Conservation (phyloP, 2,797 vertebrate species). For the Enoplosus armatus region DNA sequence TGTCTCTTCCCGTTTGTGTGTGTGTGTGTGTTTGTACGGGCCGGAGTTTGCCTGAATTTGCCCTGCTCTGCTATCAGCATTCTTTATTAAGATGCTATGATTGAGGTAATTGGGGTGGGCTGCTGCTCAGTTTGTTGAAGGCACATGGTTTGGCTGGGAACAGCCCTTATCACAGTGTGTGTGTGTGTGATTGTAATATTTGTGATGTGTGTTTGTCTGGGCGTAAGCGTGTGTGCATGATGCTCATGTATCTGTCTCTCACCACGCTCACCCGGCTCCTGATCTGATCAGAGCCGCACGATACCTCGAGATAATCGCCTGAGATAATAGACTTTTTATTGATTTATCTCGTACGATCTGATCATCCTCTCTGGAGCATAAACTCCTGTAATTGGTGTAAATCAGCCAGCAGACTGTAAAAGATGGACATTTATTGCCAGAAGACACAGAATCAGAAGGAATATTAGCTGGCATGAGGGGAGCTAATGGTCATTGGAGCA, state of each 20-base stretch:
- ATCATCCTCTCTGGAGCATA: slow-evolving; percentile 73
- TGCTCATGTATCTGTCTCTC: slow-evolving; percentile 27
- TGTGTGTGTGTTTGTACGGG: background rate
- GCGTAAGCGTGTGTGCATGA: slow-evolving; percentile 13
- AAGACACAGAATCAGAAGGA: slow-evolving; percentile 58
- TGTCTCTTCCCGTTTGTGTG: no score
- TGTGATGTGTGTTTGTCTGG: slow-evolving; percentile 11
- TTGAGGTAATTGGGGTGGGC: slow-evolving; percentile 74
- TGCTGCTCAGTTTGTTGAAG: slow-evolving; percentile 67
- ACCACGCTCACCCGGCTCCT: slow-evolving; percentile 10
- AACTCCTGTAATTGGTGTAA: slow-evolving; percentile 80
- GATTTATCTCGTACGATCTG: slow-evolving; percentile 80
- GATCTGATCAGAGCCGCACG: slow-evolving; percentile 61
- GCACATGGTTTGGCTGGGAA: slow-evolving; percentile 51
- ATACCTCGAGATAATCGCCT: slow-evolving; percentile 69
- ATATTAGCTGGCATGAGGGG: slow-evolving; percentile 41
- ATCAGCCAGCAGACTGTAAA: slow-evolving; percentile 80
- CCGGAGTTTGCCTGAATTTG: slow-evolving; percentile 35
- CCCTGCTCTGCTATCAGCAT: slow-evolving; percentile 60
- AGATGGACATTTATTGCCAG: slow-evolving; percentile 72
- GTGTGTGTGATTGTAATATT: slow-evolving; percentile 5
- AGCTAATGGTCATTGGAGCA: slow-evolving; percentile 71
- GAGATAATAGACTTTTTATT: slow-evolving; percentile 84
- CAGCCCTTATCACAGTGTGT: slow-evolving; percentile 55
- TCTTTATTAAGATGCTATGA: slow-evolving; percentile 76